A percentile compares a stretch with the other conserved stretches of the same genome.
Evolutionary conservation across 92 coral and sea anemone species (phyloP).

Genomic region (Zoanthus solanderi): DNA sequence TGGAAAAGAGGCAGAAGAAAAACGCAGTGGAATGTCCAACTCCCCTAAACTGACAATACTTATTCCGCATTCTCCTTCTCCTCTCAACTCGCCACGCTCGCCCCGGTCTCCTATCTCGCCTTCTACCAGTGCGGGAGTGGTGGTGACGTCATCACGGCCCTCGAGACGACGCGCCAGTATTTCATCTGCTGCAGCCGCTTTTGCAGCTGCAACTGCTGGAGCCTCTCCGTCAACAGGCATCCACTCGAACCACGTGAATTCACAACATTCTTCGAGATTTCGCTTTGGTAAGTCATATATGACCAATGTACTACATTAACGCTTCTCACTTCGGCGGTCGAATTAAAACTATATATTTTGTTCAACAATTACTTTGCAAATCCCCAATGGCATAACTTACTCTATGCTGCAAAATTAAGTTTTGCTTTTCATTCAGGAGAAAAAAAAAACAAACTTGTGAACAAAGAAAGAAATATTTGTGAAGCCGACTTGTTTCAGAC

Average conservation of each 20-base stretch:
- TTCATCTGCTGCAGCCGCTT: slow-evolving; percentile 98
- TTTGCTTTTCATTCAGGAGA: too few species aligned
- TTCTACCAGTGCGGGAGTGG: slow-evolving; percentile 90
- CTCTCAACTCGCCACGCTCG: slow-evolving; percentile 84
- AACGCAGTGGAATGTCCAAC: slow-evolving; percentile 66
- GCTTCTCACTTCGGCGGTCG: too few species aligned
- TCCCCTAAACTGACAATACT: slow-evolving; percentile 63
- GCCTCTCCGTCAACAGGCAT: slow-evolving; percentile 87
- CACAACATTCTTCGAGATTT: slow-evolving; percentile 80
- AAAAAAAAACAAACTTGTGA: too few species aligned
- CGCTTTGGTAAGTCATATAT: slow-evolving; percentile 82
- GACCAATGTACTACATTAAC: neutral
- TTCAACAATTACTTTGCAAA: too few species aligned
- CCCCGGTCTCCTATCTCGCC: slow-evolving; percentile 81
- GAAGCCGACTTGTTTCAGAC: too few species aligned
- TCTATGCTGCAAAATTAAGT: too few species aligned
- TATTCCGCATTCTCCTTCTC: slow-evolving; percentile 67
- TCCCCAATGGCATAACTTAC: too few species aligned
- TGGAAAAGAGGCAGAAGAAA: slow-evolving; percentile 84
- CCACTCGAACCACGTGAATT: slow-evolving; percentile 49
- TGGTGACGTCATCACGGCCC: slow-evolving; percentile 93
- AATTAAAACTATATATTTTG: too few species aligned
- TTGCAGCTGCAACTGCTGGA: slow-evolving; percentile 99
- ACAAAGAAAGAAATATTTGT: too few species aligned
- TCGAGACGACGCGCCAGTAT: slow-evolving; percentile 95